These are phyloP conservation scores for Chironomus tepperi DNA, from an alignment of 1,140 invertebrate species.

Conservation along the genomic window DNA sequence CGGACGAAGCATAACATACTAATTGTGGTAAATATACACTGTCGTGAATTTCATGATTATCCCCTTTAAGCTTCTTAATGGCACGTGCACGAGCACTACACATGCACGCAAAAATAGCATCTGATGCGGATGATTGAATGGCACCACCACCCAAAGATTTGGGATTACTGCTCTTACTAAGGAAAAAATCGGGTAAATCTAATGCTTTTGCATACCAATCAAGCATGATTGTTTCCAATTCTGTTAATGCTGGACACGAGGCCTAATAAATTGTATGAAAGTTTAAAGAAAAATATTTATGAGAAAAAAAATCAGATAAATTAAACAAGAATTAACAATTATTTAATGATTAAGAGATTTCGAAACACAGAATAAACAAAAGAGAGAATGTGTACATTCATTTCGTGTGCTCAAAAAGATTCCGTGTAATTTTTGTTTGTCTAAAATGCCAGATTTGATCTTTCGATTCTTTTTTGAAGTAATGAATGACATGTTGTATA, in stretches of 20 bases:
- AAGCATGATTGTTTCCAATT: slow-evolving; percentile 72
- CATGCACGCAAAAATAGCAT: slow-evolving; percentile 77
- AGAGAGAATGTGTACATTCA: not conserved
- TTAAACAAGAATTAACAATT: slow-evolving; percentile 21
- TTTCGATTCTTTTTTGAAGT: too few relatives aligned
- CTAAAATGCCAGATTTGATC: too few relatives aligned
- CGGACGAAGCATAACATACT: slow-evolving; percentile 71
- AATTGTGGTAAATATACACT: slow-evolving; percentile 71
- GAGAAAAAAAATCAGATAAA: slow-evolving; percentile 20
- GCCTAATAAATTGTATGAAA: slow-evolving; percentile 34
- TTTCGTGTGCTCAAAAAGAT: too few relatives aligned
- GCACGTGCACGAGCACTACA: slow-evolving; percentile 67
- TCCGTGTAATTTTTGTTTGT: not conserved
- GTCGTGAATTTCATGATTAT: slow-evolving; percentile 43
- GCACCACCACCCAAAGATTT: slow-evolving; percentile 64
- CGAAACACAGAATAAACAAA: not conserved
- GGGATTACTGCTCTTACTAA: slow-evolving; percentile 40
- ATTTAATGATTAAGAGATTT: not conserved
- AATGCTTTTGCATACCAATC: slow-evolving; percentile 53
- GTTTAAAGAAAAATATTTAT: not conserved
- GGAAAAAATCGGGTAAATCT: slow-evolving; percentile 46
- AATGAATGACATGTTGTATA: too few relatives aligned
- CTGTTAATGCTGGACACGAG: slow-evolving; percentile 75
- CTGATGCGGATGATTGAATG: slow-evolving; percentile 72
- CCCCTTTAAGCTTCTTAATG: slow-evolving; percentile 55